Evolutionary conservation across 2,888 invertebrate species (phyloP).

Genomic region (Thereva nobilitata): DNA sequence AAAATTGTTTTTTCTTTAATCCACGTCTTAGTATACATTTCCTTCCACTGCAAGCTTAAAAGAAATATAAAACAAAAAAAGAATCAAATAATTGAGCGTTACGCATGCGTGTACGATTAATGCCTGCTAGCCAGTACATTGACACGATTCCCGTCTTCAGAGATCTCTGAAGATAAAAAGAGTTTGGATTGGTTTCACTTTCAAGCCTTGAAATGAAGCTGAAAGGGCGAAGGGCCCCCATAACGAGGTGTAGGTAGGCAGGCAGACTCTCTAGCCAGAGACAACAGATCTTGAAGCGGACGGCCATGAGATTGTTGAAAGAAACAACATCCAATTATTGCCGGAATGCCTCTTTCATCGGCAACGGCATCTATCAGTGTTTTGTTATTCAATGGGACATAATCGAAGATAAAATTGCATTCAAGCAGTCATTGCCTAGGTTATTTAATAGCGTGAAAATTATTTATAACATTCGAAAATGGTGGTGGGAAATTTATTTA

Average conservation of each 20-base stretch:
- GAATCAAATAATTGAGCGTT: slow-evolving; percentile 19
- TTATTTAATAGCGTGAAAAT: no score
- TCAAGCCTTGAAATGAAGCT: slow-evolving; percentile 10
- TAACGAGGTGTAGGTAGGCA: not conserved
- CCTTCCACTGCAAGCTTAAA: no score
- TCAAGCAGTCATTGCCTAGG: slow-evolving; percentile 9
- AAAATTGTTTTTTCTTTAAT: no score
- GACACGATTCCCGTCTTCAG: slow-evolving; percentile 8
- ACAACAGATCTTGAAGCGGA: not conserved
- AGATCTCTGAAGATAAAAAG: no score
- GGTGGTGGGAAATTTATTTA: no score
- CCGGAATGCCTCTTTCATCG: slow-evolving; percentile 14
- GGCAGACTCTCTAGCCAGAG: not conserved
- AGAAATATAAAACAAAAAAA: no score
- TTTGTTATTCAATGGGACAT: slow-evolving; percentile 17
- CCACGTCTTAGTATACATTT: no score
- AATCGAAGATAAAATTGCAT: slow-evolving; percentile 26
- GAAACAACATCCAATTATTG: not conserved
- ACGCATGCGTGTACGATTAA: slow-evolving; percentile 25
- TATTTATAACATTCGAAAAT: no score
- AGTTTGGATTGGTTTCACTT: slow-evolving; percentile 17
- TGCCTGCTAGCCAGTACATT: slow-evolving; percentile 23
- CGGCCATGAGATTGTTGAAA: slow-evolving; percentile 16
- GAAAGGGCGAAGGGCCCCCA: not conserved
- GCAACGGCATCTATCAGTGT: slow-evolving; percentile 12